Conservation (phyloP, 2,113 vertebrate species). For the Phylloscopus trochilus region DNA sequence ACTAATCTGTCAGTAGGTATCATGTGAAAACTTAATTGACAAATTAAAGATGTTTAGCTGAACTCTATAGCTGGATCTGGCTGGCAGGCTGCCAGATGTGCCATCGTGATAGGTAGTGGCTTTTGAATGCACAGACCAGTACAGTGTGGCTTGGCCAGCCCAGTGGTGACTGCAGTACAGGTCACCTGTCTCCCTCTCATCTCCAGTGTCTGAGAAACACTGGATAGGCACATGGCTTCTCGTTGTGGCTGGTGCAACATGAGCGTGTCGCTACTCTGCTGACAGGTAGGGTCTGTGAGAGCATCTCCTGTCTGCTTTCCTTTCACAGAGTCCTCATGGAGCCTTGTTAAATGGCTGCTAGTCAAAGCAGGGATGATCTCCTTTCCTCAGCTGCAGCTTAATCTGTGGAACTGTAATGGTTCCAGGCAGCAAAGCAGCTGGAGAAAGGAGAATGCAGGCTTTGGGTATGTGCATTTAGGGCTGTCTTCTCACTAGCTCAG, state of each 20-base stretch:
- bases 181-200: neutral
- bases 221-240: neutral
- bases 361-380: neutral
- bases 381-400: neutral
- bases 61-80: neutral
- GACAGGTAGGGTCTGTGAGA: neutral
- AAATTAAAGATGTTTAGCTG: neutral
- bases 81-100: neutral
- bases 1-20: neutral
- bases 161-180: neutral
- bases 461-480: neutral
- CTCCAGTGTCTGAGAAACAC: neutral
- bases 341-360: neutral
- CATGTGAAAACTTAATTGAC: neutral
- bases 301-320: neutral
- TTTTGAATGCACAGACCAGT: neutral
- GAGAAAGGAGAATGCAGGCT: neutral
- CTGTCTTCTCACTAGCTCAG: neutral
- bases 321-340: neutral
- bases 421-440: neutral
- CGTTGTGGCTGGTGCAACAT: rapidly evolving
- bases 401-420: neutral
- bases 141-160: neutral
- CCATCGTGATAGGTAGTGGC: neutral
- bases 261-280: neutral